Percentiles rank a stretch among this genome's conserved stretches.
Conservation (phyloP, 2,888 invertebrate species). For the Polyommatus icarus region DNA sequence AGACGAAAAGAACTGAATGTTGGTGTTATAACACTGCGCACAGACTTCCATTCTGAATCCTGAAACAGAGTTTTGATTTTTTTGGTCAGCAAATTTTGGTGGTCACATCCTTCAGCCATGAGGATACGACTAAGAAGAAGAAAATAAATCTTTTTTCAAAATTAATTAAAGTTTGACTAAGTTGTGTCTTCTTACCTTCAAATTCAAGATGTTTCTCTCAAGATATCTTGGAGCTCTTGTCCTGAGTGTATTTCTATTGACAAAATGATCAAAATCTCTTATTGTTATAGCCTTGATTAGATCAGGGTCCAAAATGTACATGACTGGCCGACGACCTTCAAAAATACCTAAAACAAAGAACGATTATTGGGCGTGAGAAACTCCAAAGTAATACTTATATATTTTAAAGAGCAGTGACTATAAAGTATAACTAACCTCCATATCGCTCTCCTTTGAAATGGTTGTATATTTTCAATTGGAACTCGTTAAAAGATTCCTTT, state of each 20-base stretch:
- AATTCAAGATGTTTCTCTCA: constrained; percentile 10
- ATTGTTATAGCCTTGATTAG: constrained; percentile 80
- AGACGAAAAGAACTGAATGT: constrained; percentile 78
- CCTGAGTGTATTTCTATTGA: constrained; percentile 67
- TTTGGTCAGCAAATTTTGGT: too few species aligned
- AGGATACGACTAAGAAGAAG: too few species aligned
- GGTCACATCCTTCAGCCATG: too few species aligned
- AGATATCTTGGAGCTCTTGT: constrained; percentile 60
- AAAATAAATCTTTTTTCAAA: background rate
- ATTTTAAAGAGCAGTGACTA: background rate
- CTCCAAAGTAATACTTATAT: background rate
- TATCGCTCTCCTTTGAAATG: constrained; percentile 18
- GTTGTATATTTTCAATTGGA: constrained; percentile 20
- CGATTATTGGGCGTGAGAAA: background rate
- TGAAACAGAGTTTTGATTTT: constrained; percentile 44
- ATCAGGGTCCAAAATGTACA: constrained; percentile 78
- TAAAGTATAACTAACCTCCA: constrained; percentile 24
- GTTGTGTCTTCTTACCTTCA: constrained; percentile 11
- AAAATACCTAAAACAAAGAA: constrained; percentile 14
- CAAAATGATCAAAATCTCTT: constrained; percentile 81
- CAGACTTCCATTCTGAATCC: constrained; percentile 78
- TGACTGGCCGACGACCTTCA: constrained; percentile 58
- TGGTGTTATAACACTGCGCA: constrained; percentile 75
- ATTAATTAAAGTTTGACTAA: background rate
- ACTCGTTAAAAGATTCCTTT: constrained; percentile 21